A percentile compares a stretch with the other conserved stretches of the same genome.
Conservation (phyloP, 1,140 invertebrate species). For the Heliothis subflexa region DNA sequence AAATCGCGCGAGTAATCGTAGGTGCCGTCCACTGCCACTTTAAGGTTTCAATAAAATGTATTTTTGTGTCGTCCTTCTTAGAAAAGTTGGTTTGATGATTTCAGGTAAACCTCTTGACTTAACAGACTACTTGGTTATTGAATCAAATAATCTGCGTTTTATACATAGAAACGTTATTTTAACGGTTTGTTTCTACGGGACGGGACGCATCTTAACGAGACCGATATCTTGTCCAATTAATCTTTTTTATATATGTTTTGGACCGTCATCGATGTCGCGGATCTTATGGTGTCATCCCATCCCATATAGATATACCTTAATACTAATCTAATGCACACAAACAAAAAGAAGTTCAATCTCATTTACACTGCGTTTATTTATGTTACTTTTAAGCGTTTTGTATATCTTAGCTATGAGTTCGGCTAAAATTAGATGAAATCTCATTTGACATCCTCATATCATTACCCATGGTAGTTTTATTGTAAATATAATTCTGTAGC, state of each 20-base stretch:
- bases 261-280: too few species aligned
- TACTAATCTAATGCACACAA: slow-evolving; percentile 12
- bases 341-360: slow-evolving; percentile 26
- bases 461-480: slow-evolving; percentile 55
- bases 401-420: slow-evolving; percentile 35
- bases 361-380: slow-evolving; percentile 13
- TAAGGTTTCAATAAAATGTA: slow-evolving; percentile 35
- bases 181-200: too few species aligned
- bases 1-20: slow-evolving; percentile 33
- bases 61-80: not conserved
- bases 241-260: too few species aligned
- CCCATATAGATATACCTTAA: not conserved
- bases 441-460: slow-evolving; percentile 57
- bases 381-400: slow-evolving; percentile 20
- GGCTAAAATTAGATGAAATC: slow-evolving; percentile 37
- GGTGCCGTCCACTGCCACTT: slow-evolving; percentile 64
- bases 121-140: not conserved
- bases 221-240: too few species aligned
- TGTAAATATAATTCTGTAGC: slow-evolving; percentile 58
- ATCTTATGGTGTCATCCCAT: too few species aligned
- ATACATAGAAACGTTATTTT: slow-evolving; percentile 5
- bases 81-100: not conserved
- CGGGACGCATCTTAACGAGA: too few species aligned
- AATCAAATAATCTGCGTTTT: slow-evolving; percentile 9
- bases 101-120: slow-evolving; percentile 5